A percentile compares a stretch with the other conserved stretches of the same genome.
These are phyloP conservation scores for Dolichopus griseipennis DNA, from an alignment of 2,888 invertebrate species.

Conservation along the genomic window DNA sequence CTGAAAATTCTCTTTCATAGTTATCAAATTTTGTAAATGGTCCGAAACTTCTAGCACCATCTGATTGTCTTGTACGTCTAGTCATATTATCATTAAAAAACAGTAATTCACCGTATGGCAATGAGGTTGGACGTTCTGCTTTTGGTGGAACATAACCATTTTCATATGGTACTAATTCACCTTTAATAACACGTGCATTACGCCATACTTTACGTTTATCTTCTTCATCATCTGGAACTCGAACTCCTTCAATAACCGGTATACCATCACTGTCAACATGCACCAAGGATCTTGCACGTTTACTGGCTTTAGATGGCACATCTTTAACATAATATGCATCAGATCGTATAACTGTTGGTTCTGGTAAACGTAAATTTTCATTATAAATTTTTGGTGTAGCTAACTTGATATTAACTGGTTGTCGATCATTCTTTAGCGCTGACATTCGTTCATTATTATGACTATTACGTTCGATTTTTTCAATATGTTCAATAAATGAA, in stretches of 20 bases:
- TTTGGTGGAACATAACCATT: slow-evolving; percentile 58
- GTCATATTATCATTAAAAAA: slow-evolving; percentile 18
- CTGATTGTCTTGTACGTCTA: slow-evolving; percentile 20
- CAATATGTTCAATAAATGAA: slow-evolving; percentile 26
- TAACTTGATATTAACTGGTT: slow-evolving; percentile 49
- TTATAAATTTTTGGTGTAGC: slow-evolving; percentile 46
- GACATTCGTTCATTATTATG: slow-evolving; percentile 23
- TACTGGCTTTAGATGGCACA: slow-evolving; percentile 36
- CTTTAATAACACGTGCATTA: slow-evolving; percentile 80
- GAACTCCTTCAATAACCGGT: slow-evolving; percentile 70
- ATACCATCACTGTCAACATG: slow-evolving; percentile 62
- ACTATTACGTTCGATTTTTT: slow-evolving; percentile 18
- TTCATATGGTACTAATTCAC: slow-evolving; percentile 66
- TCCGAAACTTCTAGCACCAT: slow-evolving; percentile 42
- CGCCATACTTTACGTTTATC: slow-evolving; percentile 73
- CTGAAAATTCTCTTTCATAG: slow-evolving; percentile 41
- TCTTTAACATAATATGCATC: slow-evolving; percentile 53
- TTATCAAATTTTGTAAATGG: slow-evolving; percentile 56
- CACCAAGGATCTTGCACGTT: slow-evolving; percentile 56
- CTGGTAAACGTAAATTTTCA: slow-evolving; percentile 48
- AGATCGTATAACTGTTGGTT: slow-evolving; percentile 60
- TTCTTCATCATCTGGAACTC: slow-evolving; percentile 75
- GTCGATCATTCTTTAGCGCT: slow-evolving; percentile 48
- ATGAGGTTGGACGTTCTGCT: slow-evolving; percentile 31
- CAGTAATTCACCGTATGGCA: slow-evolving; percentile 19